Conservation (phyloP, 2,797 vertebrate genomes). For the Lates japonicus region DNA sequence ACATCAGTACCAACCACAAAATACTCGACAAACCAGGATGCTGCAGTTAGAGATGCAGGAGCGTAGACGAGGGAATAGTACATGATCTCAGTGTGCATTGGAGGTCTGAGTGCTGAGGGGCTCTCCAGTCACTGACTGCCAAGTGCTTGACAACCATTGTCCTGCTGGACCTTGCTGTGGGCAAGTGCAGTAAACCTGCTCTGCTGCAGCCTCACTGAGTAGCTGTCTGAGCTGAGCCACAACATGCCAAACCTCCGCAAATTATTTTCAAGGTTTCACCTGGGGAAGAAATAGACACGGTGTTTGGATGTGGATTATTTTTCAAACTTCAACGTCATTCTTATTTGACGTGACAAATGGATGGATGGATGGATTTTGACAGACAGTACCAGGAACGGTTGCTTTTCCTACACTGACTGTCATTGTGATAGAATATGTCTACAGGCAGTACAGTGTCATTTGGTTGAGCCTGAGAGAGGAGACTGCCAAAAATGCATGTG, state of each 20-base stretch:
- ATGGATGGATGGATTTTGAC: background rate
- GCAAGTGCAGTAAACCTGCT: constrained; percentile 52
- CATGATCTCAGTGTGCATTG: constrained; percentile 36
- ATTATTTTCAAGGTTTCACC: constrained; percentile 69
- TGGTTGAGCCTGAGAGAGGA: constrained; percentile 66
- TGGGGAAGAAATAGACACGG: constrained; percentile 34
- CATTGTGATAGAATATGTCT: constrained; percentile 57
- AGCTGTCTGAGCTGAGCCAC: constrained; percentile 51
- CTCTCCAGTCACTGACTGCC: background rate
- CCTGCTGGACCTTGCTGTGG: fast-evolving
- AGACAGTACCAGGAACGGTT: constrained; percentile 66
- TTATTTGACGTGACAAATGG: background rate
- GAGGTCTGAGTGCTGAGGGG: constrained; percentile 24
- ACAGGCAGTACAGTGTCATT: constrained; percentile 61
- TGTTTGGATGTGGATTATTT: background rate
- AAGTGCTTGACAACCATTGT: fast-evolving
- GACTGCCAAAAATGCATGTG: constrained; percentile 40
- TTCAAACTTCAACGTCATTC: background rate
- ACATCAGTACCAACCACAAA: constrained; percentile 58
- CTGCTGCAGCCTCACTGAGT: constrained; percentile 62
- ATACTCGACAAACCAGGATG: constrained; percentile 62
- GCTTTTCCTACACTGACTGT: constrained; percentile 59
- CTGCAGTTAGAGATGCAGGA: constrained; percentile 73
- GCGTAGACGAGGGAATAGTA: constrained; percentile 41
- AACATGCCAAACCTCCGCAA: no score